Evolutionary conservation across 2,113 vertebrate species (phyloP), one percentile per base, ranked within the genome.

Genomic region (Cardinalis cardinalis): DNA sequence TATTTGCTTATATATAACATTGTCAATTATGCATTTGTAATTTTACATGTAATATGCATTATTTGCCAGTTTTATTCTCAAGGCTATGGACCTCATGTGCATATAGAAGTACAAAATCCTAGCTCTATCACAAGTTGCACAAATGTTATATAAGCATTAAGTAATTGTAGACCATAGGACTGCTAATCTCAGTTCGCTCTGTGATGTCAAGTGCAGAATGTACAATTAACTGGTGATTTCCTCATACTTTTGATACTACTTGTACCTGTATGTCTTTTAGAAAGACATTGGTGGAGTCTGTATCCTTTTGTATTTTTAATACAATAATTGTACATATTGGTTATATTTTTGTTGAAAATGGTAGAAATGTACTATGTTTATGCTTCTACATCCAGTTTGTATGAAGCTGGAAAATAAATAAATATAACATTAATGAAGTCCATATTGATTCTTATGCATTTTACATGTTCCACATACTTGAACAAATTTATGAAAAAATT

Each of bases 271-370:
- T 98, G 99, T 99, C 99, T 99, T 99, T 99, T 99, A 99, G 98
- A 99, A 99, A 99, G 99, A 99, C 99, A 99, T 99, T 98, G 99
- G 99, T 99, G 98, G 98, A 99, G 99, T 99, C 98, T 95, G 99
- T 99, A 99, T 99, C 98, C 98, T 99, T 98, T 99, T 99, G 99
- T 99, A 99, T 99, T 99, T 99, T 99, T 99, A 99, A 99, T 99
- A 99, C 99, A 99, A 99, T 99, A 99, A 99, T 99, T 99, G 99
- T 99, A 99, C 98, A 99, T 99, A 99, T 98, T 99, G 99, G 99
- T 99, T 99, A 98, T 99, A 99, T 99, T 99, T 99, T 99, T 99
- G 99, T 99, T 99, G 98, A 98, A 98, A 98, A 98, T 98, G 98
- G 98, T 99, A 98, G 98, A 99, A 99, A 99, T 99, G 99, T 99